Evolutionary conservation across 2,113 vertebrate species (phyloP).

Genomic region (Triplophysa siluroides): DNA sequence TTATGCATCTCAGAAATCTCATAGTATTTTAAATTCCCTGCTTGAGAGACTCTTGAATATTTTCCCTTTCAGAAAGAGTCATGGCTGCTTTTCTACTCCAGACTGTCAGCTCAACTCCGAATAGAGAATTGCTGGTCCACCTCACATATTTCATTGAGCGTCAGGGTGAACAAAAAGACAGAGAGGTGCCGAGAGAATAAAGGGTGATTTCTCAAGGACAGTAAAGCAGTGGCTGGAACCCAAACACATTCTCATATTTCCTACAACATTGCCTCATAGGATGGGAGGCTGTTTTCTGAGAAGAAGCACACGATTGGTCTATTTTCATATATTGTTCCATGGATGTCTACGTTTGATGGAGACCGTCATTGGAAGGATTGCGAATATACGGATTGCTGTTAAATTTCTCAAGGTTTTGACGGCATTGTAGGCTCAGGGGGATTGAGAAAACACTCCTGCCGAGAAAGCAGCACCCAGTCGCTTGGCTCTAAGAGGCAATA

Average conservation of each 20-base stretch:
- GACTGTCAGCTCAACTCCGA: slow-evolving; percentile 28
- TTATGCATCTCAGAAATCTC: slow-evolving; percentile 13
- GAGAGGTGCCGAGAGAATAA: slow-evolving; percentile 16
- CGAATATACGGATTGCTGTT: slow-evolving; percentile 2
- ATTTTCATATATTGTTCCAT: slow-evolving; percentile 21
- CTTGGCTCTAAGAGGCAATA: slow-evolving; percentile 48
- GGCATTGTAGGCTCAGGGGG: slow-evolving; percentile 23
- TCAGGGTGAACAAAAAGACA: slow-evolving; percentile 1
- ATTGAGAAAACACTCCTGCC: slow-evolving; percentile 32
- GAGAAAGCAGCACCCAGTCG: slow-evolving; percentile 26
- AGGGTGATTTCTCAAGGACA: slow-evolving; percentile 41
- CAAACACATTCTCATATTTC: slow-evolving; percentile 33
- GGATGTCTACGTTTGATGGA: slow-evolving; percentile 43
- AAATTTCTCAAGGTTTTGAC: slow-evolving; percentile 32
- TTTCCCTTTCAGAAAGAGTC: slow-evolving; percentile 17
- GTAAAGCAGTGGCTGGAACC: slow-evolving; percentile 22
- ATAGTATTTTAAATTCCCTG: slow-evolving; percentile 22
- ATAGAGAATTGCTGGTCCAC: slow-evolving; percentile 43
- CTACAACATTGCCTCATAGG: slow-evolving; percentile 30
- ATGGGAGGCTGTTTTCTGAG: background rate
- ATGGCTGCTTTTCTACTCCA: slow-evolving; percentile 32
- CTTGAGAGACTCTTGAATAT: slow-evolving; percentile 32
- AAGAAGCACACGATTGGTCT: background rate
- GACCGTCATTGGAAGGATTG: slow-evolving; percentile 29
- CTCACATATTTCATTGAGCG: slow-evolving; percentile 23